Evolutionary conservation across 2,888 invertebrate genomes (phyloP).

Genomic region (Keiferia lycopersicella): DNA sequence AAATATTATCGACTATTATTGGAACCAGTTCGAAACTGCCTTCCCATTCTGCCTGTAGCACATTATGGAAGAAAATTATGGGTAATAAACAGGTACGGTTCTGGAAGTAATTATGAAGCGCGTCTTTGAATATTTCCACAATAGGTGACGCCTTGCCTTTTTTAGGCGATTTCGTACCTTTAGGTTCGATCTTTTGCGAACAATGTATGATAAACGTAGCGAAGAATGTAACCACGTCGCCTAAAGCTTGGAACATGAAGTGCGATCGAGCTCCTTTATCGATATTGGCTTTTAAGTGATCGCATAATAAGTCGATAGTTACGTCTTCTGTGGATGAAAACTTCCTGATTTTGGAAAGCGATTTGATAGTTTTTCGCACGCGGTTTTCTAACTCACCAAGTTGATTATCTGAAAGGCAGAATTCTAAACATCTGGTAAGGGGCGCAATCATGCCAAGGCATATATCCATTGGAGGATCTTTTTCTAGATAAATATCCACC

Average conservation of each 20-base stretch:
- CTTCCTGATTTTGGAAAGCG: slow-evolving; percentile 81
- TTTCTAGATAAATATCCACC: slow-evolving; percentile 86
- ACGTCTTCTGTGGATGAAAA: slow-evolving; percentile 81
- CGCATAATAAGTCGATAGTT: slow-evolving; percentile 74
- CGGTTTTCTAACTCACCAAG: slow-evolving; percentile 84
- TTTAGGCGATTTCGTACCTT: slow-evolving; percentile 52
- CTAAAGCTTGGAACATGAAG: slow-evolving; percentile 84
- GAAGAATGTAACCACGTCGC: slow-evolving; percentile 83
- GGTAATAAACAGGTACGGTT: slow-evolving; percentile 85
- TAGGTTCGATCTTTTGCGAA: slow-evolving; percentile 73
- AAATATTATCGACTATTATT: slow-evolving; percentile 81
- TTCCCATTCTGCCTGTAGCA: slow-evolving; percentile 84
- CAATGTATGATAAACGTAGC: slow-evolving; percentile 84
- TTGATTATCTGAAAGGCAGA: slow-evolving; percentile 85
- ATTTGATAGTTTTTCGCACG: slow-evolving; percentile 83
- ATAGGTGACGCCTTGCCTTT: slow-evolving; percentile 63
- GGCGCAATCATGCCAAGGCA: slow-evolving; percentile 86
- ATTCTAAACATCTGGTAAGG: slow-evolving; percentile 85
- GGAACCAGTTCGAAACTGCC: slow-evolving; percentile 83
- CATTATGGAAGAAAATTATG: slow-evolving; percentile 83
- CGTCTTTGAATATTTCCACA: slow-evolving; percentile 74
- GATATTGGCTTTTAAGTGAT: slow-evolving; percentile 80
- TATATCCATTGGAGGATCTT: slow-evolving; percentile 84
- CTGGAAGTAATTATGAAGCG: slow-evolving; percentile 81
- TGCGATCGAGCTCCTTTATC: slow-evolving; percentile 84